Evolutionary conservation across 2,888 invertebrate genomes (phyloP).

Genomic region (Dasypolia templi): DNA sequence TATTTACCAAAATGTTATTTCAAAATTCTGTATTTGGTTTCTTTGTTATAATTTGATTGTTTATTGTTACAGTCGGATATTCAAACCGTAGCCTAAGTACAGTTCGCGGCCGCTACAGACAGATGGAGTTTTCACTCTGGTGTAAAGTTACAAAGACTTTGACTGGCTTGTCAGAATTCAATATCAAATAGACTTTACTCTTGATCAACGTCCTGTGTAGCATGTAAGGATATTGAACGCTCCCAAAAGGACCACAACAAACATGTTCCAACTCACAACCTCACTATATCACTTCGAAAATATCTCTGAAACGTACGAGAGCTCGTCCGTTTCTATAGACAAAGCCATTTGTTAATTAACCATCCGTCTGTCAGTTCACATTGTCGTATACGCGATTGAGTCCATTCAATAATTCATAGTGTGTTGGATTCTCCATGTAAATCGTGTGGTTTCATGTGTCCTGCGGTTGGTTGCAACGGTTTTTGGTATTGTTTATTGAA

Average conservation of each 20-base stretch:
- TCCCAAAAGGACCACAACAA: constrained; percentile 20
- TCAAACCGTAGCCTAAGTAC: neutral
- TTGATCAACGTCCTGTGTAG: neutral
- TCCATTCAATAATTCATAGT: constrained; percentile 67
- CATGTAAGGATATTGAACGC: too few relatives aligned
- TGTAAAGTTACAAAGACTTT: neutral
- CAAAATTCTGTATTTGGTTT: neutral
- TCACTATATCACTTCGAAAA: constrained; percentile 29
- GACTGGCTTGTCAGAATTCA: too few relatives aligned
- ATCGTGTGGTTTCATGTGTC: constrained; percentile 57
- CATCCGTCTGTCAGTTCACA: constrained; percentile 60
- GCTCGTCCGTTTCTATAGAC: constrained; percentile 48
- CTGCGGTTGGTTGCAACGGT: constrained; percentile 25
- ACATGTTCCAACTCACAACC: constrained; percentile 21
- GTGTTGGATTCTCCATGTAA: constrained; percentile 61
- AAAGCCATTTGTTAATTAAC: constrained; percentile 78
- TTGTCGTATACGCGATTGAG: constrained; percentile 64
- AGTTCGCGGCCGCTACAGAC: neutral
- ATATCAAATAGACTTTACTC: neutral
- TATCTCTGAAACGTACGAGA: constrained; percentile 32
- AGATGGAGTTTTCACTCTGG: neutral
- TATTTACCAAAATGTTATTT: too few relatives aligned
- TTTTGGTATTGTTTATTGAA: constrained; percentile 44
- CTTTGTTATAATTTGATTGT: neutral
- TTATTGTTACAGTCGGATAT: neutral